Percentiles rank a stretch among this genome's conserved stretches.
phyloP scores from a whole-genome alignment of 2,113 vertebrate species.

The Grammomys surdaster region DNA sequence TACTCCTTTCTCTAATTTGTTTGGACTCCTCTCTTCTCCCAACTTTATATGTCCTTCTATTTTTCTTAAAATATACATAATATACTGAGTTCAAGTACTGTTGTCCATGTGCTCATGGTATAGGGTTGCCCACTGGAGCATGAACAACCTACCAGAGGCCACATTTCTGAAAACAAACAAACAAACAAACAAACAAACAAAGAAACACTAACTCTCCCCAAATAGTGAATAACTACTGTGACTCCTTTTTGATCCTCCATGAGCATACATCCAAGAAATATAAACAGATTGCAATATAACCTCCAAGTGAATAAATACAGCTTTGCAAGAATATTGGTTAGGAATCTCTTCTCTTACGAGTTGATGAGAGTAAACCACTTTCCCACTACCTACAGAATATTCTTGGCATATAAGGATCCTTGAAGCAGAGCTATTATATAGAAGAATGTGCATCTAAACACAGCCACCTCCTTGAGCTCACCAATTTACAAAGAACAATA shows the following conservation, averaged over 20 bases:
- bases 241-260: background rate
- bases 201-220: background rate
- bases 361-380: background rate
- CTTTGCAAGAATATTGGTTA: background rate
- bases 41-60: background rate
- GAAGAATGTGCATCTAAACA: background rate
- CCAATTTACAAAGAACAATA: background rate
- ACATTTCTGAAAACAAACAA: too few species aligned
- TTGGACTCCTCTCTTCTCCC: background rate
- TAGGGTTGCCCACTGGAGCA: background rate
- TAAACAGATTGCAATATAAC: background rate
- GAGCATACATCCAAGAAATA: background rate
- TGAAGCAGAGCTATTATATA: background rate
- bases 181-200: background rate
- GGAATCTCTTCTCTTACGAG: background rate
- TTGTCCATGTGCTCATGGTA: background rate
- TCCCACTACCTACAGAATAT: background rate
- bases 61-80: background rate
- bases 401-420: background rate
- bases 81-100: background rate
- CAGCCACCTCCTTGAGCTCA: background rate
- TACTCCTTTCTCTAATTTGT: too few species aligned
- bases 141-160: background rate
- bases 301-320: background rate
- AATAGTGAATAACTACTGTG: background rate